Evolutionary conservation across 2,113 vertebrate genomes (phyloP), one percentile per base, ranked within the genome.

Genomic region (Brachypteracias leptosomus): DNA sequence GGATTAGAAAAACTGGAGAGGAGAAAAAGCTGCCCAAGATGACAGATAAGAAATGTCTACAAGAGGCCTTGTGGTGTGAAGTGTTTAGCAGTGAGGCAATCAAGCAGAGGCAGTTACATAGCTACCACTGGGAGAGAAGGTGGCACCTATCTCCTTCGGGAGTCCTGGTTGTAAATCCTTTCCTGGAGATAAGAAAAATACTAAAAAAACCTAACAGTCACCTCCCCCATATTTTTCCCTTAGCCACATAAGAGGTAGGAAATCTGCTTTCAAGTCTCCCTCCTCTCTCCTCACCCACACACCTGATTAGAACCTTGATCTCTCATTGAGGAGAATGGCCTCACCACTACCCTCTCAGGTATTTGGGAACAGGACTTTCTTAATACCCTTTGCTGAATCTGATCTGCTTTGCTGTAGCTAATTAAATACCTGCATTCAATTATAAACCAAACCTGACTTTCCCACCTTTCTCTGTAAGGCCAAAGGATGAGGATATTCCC

Each of bases 231-330:
- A 62, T 70, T 91, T 89, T 91, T 91, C 49, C 62, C 58, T 85
- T 89, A 79, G 89, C 89, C 93, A 96, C 77, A 90, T 90, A 84
- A 95, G 93, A 95, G 70, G 61, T 77, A 84, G 73, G 70, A 93
- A 95, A 91, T 91, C 40, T 92, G 47, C 95, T 96, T 97, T 95
- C 87, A 95, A 95, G 76, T 95, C 24, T 89, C 92, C 68, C 77
- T 85, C 19, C 70, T 73, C 74, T 88, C 49, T 88, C 16, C 44
- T 88, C 40, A 0, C 87, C 91, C 78, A 95, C 87, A 49, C n/a
- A 85, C 33, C 28, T 89, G 84, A 94, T 96, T 70, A 93, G 66
- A 94, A 75, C 80, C 35, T 71, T 75, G 61, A 89, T 84, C 80
- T 95, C 47, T 73, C 47, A 49, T 40, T 81, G 84, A 95, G 68